These are phyloP conservation scores for Hoplostethus mediterraneus DNA, from an alignment of 2,797 vertebrate genomes.

Conservation along the genomic window DNA sequence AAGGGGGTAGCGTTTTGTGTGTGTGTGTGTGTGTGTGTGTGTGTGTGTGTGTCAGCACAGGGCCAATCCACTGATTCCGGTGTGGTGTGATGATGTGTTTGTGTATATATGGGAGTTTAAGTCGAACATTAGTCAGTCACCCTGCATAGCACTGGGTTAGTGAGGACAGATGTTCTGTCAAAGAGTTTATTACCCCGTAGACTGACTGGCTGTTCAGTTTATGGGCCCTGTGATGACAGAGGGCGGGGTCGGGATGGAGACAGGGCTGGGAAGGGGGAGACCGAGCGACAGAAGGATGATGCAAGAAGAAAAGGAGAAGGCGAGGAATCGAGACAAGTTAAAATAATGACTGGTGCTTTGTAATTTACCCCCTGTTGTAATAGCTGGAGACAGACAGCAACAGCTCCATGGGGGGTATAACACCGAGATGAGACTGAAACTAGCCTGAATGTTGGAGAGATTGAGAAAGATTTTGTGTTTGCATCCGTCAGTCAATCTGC, in stretches of 20 bases:
- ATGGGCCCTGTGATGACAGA: conserved; percentile 51
- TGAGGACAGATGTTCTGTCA: conserved; percentile 67
- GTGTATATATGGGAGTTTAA: conserved; percentile 20
- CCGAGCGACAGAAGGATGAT: background rate
- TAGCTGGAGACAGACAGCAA: too few relatives aligned
- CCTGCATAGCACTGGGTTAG: conserved; percentile 28
- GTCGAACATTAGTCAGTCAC: conserved; percentile 38
- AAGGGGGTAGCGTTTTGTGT: background rate
- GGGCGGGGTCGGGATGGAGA: conserved; percentile 37
- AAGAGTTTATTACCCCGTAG: conserved; percentile 60
- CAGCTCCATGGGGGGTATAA: too few relatives aligned
- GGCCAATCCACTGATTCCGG: background rate
- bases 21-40: conserved; percentile 2
- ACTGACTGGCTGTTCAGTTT: conserved; percentile 36
- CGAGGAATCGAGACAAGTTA: background rate
- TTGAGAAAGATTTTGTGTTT: too few relatives aligned
- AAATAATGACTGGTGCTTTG: conserved; percentile 4
- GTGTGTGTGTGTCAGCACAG: background rate
- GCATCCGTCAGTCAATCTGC: too few relatives aligned
- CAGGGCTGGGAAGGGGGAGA: conserved; percentile 3
- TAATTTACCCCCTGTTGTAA: too few relatives aligned
- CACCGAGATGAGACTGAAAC: background rate
- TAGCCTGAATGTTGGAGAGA: too few relatives aligned
- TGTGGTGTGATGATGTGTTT: conserved; percentile 17
- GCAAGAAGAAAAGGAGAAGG: background rate